Evolutionary conservation across 1,140 invertebrate species (phyloP).

Genomic region (Onthophagus taurus): DNA sequence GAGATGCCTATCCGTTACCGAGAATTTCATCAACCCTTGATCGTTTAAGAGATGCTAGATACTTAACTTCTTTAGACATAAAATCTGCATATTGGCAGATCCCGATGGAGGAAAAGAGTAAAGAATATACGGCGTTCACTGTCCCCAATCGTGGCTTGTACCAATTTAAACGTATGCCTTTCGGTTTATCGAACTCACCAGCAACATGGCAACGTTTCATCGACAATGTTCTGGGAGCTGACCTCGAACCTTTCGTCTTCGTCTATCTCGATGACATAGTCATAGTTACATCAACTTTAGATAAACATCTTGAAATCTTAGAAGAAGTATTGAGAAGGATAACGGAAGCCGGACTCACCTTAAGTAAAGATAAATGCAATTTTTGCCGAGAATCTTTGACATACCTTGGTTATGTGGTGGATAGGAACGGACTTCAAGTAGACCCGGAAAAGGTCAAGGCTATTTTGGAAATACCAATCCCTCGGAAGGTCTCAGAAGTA

Average conservation of each 20-base stretch:
- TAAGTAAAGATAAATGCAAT: conserved; percentile 4
- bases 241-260: conserved; percentile 20
- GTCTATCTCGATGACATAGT: conserved; percentile 35
- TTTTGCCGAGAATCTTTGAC: conserved; percentile 3
- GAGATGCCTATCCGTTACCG: too few relatives aligned
- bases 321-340: background rate
- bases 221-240: conserved; percentile 24
- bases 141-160: background rate
- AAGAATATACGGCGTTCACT: conserved; percentile 3
- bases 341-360: background rate
- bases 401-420: conserved; percentile 1
- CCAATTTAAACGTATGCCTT: too few relatives aligned
- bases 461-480: conserved; percentile 9
- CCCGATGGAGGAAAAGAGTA: too few relatives aligned
- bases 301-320: conserved; percentile 20
- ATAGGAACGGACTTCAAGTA: background rate
- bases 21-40: too few relatives aligned
- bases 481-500: conserved; percentile 13
- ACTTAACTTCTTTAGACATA: too few relatives aligned
- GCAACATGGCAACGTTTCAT: conserved; percentile 20
- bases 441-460: conserved; percentile 19
- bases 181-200: too few relatives aligned
- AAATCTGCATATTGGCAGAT: too few relatives aligned
- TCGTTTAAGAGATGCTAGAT: too few relatives aligned
- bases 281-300: conserved; percentile 24